A percentile compares a stretch with the other conserved stretches of the same genome.
phyloP scores from a whole-genome alignment of 2,888 invertebrate genomes.

The Euplagia quadripunctaria region DNA sequence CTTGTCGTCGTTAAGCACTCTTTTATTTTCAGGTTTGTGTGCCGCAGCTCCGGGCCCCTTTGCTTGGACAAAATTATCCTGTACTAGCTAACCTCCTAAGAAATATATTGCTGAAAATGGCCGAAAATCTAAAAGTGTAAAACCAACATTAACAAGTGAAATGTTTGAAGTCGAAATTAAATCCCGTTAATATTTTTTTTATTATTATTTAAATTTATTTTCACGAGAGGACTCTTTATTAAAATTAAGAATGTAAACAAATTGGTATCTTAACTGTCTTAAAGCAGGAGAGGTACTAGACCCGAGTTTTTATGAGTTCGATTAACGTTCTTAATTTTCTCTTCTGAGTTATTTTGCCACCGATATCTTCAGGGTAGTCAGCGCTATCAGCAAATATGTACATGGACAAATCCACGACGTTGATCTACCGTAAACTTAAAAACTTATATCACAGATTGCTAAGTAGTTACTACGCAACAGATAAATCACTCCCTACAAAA shows the following conservation, averaged over 20 bases:
- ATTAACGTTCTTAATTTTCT: too few species aligned
- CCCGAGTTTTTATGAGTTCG: too few species aligned
- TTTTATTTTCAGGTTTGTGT: constrained; percentile 70
- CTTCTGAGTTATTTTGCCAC: too few species aligned
- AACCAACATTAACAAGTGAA: constrained; percentile 25
- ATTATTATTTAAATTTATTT: neutral
- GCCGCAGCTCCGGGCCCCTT: constrained; percentile 75
- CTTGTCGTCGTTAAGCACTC: neutral
- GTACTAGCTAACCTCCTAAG: constrained; percentile 68
- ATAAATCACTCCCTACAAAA: too few species aligned
- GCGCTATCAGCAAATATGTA: too few species aligned
- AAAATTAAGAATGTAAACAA: neutral
- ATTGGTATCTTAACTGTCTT: neutral
- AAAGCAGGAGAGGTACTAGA: neutral
- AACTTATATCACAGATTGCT: too few species aligned
- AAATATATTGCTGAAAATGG: constrained; percentile 72
- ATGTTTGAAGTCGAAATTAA: constrained; percentile 36
- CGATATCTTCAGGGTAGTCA: too few species aligned
- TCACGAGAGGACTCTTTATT: neutral
- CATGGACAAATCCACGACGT: too few species aligned
- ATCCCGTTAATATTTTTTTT: constrained; percentile 12
- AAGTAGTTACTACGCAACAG: too few species aligned
- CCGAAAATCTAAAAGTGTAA: constrained; percentile 69
- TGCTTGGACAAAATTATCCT: constrained; percentile 79
- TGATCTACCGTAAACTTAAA: too few species aligned